These are phyloP conservation scores for Enteromius radiatus DNA, from an alignment of 2,797 vertebrate genomes.

Conservation along the genomic window DNA sequence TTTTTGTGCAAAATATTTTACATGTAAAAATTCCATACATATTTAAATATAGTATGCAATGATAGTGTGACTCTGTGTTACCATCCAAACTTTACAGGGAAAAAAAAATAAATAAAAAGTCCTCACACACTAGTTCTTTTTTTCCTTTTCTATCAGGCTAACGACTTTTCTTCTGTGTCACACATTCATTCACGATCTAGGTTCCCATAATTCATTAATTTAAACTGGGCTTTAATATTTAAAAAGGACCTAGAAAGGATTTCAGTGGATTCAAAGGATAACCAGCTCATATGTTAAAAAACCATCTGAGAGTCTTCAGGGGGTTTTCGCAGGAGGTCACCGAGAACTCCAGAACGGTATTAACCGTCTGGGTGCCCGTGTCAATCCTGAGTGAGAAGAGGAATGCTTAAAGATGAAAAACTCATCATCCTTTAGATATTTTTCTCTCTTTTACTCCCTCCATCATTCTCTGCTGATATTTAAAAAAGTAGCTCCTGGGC, in stretches of 20 bases:
- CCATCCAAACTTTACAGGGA: not conserved
- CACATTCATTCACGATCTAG: slow-evolving; percentile 42
- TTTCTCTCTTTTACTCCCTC: slow-evolving; percentile 17
- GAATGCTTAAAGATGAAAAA: slow-evolving; percentile 86
- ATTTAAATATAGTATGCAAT: no score
- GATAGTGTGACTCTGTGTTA: not conserved
- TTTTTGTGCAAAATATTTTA: not conserved
- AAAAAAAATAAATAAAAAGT: not conserved
- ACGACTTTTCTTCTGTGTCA: slow-evolving; percentile 18
- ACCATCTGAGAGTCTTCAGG: slow-evolving; percentile 72
- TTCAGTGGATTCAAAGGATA: slow-evolving; percentile 68
- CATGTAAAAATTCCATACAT: not conserved
- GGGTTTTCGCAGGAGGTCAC: slow-evolving; percentile 69
- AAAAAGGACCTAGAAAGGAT: slow-evolving; percentile 43
- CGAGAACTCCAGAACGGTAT: slow-evolving; percentile 72
- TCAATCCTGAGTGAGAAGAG: slow-evolving; percentile 77
- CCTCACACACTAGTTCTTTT: not conserved
- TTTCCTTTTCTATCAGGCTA: slow-evolving; percentile 10
- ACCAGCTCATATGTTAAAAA: slow-evolving; percentile 74
- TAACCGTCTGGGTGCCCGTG: slow-evolving; percentile 64
- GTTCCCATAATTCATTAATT: slow-evolving; percentile 47
- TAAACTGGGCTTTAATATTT: slow-evolving; percentile 54
- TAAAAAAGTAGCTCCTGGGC: slow-evolving; percentile 73
- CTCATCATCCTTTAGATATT: slow-evolving; percentile 78
- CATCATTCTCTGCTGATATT: slow-evolving; percentile 65